Base-by-base conservation (phyloP, 2,888 invertebrate species). In the Pomacea canaliculata region DNA sequence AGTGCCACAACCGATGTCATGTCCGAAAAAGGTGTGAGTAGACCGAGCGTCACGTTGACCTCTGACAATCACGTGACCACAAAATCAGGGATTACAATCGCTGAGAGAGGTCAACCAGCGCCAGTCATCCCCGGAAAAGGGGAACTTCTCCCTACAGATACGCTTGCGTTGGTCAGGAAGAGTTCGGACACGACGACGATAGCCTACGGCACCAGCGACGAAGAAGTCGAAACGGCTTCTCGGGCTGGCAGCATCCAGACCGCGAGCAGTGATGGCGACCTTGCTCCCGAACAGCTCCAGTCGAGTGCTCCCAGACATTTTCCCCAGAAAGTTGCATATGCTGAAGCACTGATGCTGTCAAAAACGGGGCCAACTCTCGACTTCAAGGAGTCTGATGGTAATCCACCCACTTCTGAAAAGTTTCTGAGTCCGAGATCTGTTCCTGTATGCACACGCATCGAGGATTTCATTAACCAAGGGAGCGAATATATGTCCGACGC, bases 191-290 rank as follows among this genome's bases (percentile, higher is more conserved):
- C 51, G 16, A 62, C 74, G 13, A 74, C 74, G 13, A 68, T 74
- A 46, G 69, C 69, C 19, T 74, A 74, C 19, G 74, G 74, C 10
- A 69, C 68, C 2, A 74, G 74, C 23, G 74, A 74, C 48, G 74
- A 69, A 27, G 69, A 74, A 48, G 27, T 66, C 7, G 73, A 73
- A 19, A 12, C 13, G 18, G n/a, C 13, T 49, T 51, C 51, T 10
- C 5, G 7, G 16, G 46, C 56, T 7, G 27, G 23, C 27, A 48
- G 12, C 27, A 46, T 63, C 10, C 23, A 12, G 19, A 63, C 27
- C 16, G 2, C 63, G 7, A 19, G 13, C 19, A 19, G 63, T 16
- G 63, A 63, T 9, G 19, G 63, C 10, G 63, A 63, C 63, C 10
- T 27, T 18, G 8, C 3, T 56, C 51, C 51, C 10, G 8, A 56